Evolutionary conservation across 2,888 invertebrate genomes (phyloP).

Genomic region (Taenaris catops): DNA sequence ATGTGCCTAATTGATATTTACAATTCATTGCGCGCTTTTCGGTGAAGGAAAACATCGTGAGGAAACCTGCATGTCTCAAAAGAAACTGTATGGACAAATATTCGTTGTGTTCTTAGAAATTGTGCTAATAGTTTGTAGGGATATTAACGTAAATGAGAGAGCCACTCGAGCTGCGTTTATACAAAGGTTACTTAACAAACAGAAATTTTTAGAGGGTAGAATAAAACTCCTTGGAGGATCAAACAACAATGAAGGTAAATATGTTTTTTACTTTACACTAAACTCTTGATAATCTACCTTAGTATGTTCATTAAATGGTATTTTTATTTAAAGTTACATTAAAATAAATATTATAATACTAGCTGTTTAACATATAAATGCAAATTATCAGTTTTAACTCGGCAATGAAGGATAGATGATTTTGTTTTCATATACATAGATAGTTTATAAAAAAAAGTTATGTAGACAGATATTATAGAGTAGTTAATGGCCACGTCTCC

Average conservation of each 20-base stretch:
- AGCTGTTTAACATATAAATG: not conserved
- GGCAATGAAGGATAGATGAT: too few relatives aligned
- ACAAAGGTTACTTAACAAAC: constrained; percentile 84
- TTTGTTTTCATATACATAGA: not conserved
- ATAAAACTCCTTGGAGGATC: constrained; percentile 85
- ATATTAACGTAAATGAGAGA: constrained; percentile 55
- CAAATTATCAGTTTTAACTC: too few relatives aligned
- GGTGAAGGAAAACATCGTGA: too few relatives aligned
- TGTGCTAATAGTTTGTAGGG: constrained; percentile 29
- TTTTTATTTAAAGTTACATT: too few relatives aligned
- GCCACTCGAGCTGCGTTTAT: constrained; percentile 77
- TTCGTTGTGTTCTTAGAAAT: not conserved
- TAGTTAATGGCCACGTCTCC: too few relatives aligned
- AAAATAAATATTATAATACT: not conserved
- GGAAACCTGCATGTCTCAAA: too few relatives aligned
- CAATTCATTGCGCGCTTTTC: not conserved
- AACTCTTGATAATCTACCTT: not conserved
- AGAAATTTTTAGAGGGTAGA: constrained; percentile 86
- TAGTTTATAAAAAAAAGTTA: too few relatives aligned
- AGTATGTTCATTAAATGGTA: too few relatives aligned
- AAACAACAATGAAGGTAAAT: constrained; percentile 85
- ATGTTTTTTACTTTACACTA: constrained; percentile 4
- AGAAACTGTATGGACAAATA: too few relatives aligned
- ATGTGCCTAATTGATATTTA: too few relatives aligned
- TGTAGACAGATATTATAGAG: too few relatives aligned